These are phyloP conservation scores for Epinephelus malabaricus DNA, from an alignment of 2,797 vertebrate species.

Conservation along the genomic window DNA sequence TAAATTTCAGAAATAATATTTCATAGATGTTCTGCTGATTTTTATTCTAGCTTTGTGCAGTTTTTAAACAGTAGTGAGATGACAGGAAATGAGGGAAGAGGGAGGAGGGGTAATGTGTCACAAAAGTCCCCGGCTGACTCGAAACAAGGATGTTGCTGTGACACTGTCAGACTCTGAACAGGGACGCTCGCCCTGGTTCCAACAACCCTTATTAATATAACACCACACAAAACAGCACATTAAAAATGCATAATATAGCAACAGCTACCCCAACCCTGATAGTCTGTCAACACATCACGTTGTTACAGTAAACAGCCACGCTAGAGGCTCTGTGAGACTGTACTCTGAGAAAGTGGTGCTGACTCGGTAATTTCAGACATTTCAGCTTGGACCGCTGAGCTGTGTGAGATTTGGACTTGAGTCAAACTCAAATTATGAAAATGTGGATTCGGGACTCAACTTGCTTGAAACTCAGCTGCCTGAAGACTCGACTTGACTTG, in stretches of 20 bases:
- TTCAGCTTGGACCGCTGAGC: not conserved
- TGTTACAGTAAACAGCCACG: not conserved
- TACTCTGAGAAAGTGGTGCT: not conserved
- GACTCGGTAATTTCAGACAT: not conserved
- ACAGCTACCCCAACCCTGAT: not conserved
- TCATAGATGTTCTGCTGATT: not conserved
- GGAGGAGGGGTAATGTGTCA: not conserved
- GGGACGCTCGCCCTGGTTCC: not conserved
- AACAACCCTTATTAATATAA: not conserved
- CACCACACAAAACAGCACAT: conserved; percentile 2
- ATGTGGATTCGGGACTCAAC: not conserved
- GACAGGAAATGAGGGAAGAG: not conserved
- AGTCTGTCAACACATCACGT: not conserved
- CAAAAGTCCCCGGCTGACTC: not conserved
- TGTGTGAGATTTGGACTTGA: not conserved
- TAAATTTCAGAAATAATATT: not conserved
- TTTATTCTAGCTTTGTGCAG: not conserved
- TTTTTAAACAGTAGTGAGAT: not conserved
- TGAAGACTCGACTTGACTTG: not conserved
- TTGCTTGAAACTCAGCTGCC: not conserved
- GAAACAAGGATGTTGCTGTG: not conserved
- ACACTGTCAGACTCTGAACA: not conserved
- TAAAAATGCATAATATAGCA: conserved; percentile 5
- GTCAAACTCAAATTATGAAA: not conserved
- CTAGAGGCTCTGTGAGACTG: not conserved